Conservation (phyloP, 2,888 invertebrate species). For the Brachyopa scutellaris region DNA sequence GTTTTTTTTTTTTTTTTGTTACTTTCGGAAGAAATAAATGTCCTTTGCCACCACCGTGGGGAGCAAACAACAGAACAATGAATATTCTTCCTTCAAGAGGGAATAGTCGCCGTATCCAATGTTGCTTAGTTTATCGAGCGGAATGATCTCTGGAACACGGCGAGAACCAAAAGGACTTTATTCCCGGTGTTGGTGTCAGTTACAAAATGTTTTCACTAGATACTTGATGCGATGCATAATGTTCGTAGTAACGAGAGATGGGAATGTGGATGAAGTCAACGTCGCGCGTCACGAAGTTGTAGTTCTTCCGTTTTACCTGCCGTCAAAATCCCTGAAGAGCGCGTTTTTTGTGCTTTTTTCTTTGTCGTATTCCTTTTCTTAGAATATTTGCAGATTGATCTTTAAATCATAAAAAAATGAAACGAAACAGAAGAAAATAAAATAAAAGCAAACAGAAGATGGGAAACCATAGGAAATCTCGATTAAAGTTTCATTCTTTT, state of each 20-base stretch:
- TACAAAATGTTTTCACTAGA: conserved; percentile 20
- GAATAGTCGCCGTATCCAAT: conserved; percentile 6
- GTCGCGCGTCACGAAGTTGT: background rate
- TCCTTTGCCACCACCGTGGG: background rate
- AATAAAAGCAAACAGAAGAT: conserved; percentile 22
- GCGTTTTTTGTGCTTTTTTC: conserved; percentile 10
- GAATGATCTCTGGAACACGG: conserved; percentile 12
- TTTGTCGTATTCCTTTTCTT: conserved; percentile 3
- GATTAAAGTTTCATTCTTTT: conserved; percentile 56
- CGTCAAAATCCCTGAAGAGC: conserved; percentile 60
- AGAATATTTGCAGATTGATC: conserved; percentile 43
- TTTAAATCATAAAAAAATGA: conserved; percentile 43
- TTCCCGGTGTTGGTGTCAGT: background rate
- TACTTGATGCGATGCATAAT: background rate
- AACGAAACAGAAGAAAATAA: conserved; percentile 21
- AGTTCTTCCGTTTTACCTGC: conserved; percentile 50
- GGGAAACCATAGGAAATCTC: conserved; percentile 57
- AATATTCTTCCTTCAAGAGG: no score
- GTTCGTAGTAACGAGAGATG: conserved; percentile 1
- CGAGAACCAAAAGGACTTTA: conserved; percentile 3
- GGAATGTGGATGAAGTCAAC: conserved; percentile 25
- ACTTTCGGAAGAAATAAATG: background rate
- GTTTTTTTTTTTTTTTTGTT: no score
- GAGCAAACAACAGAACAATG: conserved; percentile 3
- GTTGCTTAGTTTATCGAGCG: conserved; percentile 23